Evolutionary conservation across 2,113 vertebrate species (phyloP), one percentile per base, ranked within the genome.

Genomic region (Stictonetta naevosa): DNA sequence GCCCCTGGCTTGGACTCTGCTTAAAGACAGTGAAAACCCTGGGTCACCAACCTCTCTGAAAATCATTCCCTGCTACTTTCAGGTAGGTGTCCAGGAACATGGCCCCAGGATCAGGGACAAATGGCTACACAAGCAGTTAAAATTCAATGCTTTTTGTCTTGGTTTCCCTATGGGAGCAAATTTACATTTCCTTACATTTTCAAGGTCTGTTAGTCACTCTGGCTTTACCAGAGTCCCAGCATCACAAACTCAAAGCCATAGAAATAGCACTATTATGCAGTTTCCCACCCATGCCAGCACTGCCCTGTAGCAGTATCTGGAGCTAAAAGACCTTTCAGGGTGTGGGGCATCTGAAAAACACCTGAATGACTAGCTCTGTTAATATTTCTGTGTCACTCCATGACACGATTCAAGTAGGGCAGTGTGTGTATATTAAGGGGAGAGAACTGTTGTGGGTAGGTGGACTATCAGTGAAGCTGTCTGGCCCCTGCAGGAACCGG

Each of bases 201-300:
- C 23, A 23, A 69, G 53, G 31, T 14, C 14, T 19, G 6, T 44
- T 28, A 76, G 34, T 58, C 23, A 18, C 29, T 31, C 23, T 36
- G 52, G 29, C 42, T 95, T 86, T 74, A 21, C 42, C 20, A 10
- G 48, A 34, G 18, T 23, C 33, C 38, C 17, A 53, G 36, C 42
- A 25, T 64, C 46, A 34, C 52, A 67, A 31, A 64, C 25, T 38
- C 69, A 69, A 86, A 81, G 15, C 33, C 33, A 53, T 40, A 55
- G 1, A 6, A 66, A 34, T 13, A 62, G 46, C 25, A 22, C 34
- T 5, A 62, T 36, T 1, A 0, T 73, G 42, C 42, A 50, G 18
- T 10, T 92, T 73, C 55, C 73, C 6, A 8, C 28, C 33, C 28
- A 42, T 6, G 6, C 60, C 78, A 29, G 46, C 8, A 6, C 58